Conservation (phyloP, 2,113 vertebrate species). For the Mesembrinibis cayennensis region DNA sequence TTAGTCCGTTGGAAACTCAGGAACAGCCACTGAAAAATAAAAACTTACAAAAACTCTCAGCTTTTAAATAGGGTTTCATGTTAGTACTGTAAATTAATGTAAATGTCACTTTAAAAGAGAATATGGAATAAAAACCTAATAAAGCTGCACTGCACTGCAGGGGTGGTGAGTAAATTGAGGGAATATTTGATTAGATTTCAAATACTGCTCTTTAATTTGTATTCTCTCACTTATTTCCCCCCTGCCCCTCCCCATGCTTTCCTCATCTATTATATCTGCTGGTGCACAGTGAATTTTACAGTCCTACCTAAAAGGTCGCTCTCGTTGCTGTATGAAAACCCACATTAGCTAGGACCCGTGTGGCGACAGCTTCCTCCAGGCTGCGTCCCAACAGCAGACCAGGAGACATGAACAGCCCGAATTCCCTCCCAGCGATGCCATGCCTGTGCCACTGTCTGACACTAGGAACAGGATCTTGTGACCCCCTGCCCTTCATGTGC, state of each 20-base stretch:
- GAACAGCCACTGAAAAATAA: conserved; percentile 48
- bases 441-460: too few relatives aligned
- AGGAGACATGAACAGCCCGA: fast-evolving
- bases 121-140: conserved; percentile 70
- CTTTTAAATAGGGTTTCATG: conserved; percentile 63
- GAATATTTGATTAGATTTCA: conserved; percentile 74
- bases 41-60: conserved; percentile 48
- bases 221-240: conserved; percentile 21
- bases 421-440: not conserved
- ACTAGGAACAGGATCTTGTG: fast-evolving
- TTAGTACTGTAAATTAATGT: conserved; percentile 71
- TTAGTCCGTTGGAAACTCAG: conserved; percentile 52
- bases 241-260: not conserved
- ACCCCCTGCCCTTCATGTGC: fast-evolving
- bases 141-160: conserved; percentile 62
- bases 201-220: conserved; percentile 72
- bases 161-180: conserved; percentile 67
- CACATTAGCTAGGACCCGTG: not conserved
- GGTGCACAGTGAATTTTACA: conserved; percentile 12
- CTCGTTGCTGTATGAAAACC: not conserved
- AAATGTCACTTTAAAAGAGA: conserved; percentile 75
- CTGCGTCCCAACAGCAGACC: not conserved
- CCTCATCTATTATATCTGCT: conserved; percentile 32
- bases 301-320: not conserved
- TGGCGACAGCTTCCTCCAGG: not conserved